Evolutionary conservation across 2,888 invertebrate species (phyloP).

Genomic region (Pristionchus entomophagus): DNA sequence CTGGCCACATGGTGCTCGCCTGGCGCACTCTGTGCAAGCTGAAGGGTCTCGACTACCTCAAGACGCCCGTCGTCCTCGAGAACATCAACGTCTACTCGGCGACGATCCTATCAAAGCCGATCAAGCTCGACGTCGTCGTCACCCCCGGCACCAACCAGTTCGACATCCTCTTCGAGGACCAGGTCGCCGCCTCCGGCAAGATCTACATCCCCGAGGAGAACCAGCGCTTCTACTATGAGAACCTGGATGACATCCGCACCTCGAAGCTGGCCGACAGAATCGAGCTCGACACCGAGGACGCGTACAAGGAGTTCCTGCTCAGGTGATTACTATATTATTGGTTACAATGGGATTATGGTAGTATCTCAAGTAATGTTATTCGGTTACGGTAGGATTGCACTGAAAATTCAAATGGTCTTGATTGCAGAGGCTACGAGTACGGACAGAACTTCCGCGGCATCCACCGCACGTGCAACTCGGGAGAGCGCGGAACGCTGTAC

Average conservation of each 20-base stretch:
- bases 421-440: constrained; percentile 71
- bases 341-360: neutral
- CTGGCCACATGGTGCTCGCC: constrained; percentile 85
- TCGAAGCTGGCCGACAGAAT: constrained; percentile 74
- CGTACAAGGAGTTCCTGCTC: constrained; percentile 76
- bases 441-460: constrained; percentile 75
- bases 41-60: constrained; percentile 73
- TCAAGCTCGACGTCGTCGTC: constrained; percentile 74
- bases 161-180: constrained; percentile 73
- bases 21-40: constrained; percentile 79
- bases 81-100: constrained; percentile 92
- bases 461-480: constrained; percentile 75
- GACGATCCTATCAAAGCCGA: constrained; percentile 88
- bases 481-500: constrained; percentile 79
- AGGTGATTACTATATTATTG: constrained; percentile 50
- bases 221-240: constrained; percentile 73
- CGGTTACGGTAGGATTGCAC: no score
- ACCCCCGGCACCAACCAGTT: constrained; percentile 74
- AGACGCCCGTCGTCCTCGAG: constrained; percentile 89
- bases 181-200: constrained; percentile 72
- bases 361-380: neutral
- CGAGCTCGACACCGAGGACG: constrained; percentile 74
- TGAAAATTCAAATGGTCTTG: neutral
- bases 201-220: constrained; percentile 74
- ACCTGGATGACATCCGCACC: constrained; percentile 70